Evolutionary conservation across 2,797 vertebrate species (phyloP), one percentile per base, ranked within the genome.

Genomic region (Thaleichthys pacificus): DNA sequence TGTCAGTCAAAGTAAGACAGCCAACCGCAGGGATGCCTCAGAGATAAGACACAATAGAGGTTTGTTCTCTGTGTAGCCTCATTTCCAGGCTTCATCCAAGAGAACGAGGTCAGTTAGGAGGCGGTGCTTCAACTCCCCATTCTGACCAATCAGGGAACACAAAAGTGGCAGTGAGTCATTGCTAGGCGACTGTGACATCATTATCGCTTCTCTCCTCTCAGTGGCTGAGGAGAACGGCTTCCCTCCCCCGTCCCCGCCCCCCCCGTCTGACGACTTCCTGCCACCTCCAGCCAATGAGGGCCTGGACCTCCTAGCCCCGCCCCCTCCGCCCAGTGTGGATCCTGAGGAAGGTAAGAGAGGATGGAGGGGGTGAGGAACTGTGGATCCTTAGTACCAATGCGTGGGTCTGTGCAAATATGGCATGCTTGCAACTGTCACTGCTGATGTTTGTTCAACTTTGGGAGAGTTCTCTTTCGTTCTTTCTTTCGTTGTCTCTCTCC

Each of bases 151-250:
- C 32, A 35, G 32, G 7, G 7, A 35, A 8, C 42, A 42, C 42
- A 11, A 42, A 42, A 42, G 42, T 8, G 42, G 1, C 42, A 38
- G 35, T 14, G n/a, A 22, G n/a, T 24, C 22, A 30, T 6, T 3
- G 32, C 14, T 38, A 3, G 58, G n/a, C 8, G 3, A 21, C 14
- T 21, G n/a, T 62, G n/a, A 3, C 32, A 21, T n/a, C 24, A 11
- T 54, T 24, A 6, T 54, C 11, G n/a, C 32, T 30, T 30, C 22
- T 32, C 58, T 63, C 64, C 26, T 11, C 42, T 24, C 66, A 85
- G 84, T 85, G 56, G 72, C 89, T 15, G 91, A 93, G 69, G 92
- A 93, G 81, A 86, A 68, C 77, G 70, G 73, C 51, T 74, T 78
- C 83, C 67, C 85, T 75, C 7, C 79, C 78, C 86, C 78, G 14